Evolutionary conservation across 2,113 vertebrate genomes (phyloP), one percentile per base, ranked within the genome.

Genomic region (Pterophyllum scalare): DNA sequence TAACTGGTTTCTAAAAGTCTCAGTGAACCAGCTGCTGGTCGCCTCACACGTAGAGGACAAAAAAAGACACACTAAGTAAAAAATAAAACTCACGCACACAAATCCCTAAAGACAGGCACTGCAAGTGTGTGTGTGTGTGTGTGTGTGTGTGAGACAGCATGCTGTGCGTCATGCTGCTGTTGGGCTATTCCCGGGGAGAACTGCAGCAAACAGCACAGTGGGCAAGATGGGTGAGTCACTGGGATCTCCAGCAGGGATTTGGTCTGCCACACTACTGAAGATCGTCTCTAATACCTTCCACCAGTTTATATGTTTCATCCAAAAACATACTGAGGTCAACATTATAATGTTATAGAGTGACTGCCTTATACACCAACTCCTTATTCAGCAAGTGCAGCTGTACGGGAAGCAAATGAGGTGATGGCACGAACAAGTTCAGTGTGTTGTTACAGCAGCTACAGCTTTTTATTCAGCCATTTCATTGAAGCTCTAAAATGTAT

Each of bases 81-180:
- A 64, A 84, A 82, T 77, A 80, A 4, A 70, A 64, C n/a, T 15
- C 56, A 19, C 54, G 74, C 46, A 62, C 52, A 79, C 75, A 67
- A 60, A 79, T 74, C 59, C 67, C 74, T 43, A 13, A 52, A 79
- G 82, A 46, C 57, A 60, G 58, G 22, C 11, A 1, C 13, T 38
- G 46, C 59, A 65, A 3, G 1, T 31, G 26, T 65, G 77, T 76
- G 12, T 74, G 43, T 64, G 67, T 65, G 56, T 77, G 28, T 40
- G 56, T 62, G 62, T n/a, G 38, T 20, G 35, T 3, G 5, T 52
- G 40, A 6, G 59, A 6, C 67, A 67, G 86, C 79, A 43, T 56
- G 64, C 79, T 75, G 76, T 80, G 78, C 12, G 14, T 85, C 82
- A 88, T 35, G 82, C 86, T 79, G 77, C 80, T 90, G 59, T 78